phyloP scores from a whole-genome alignment of 2,113 vertebrate species.

The Labeo rohita region DNA sequence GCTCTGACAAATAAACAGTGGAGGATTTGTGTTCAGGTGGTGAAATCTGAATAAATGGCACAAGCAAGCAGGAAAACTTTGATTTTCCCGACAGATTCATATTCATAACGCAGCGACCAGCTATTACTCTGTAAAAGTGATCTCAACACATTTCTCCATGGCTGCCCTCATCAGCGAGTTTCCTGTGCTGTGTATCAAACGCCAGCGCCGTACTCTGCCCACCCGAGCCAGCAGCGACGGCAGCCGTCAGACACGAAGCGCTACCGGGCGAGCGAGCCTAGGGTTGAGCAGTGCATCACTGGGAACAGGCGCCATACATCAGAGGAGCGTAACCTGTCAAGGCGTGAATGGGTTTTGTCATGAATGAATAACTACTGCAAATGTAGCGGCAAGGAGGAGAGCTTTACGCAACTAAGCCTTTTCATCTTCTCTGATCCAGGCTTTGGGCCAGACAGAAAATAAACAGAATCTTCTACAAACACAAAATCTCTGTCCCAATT shows the following conservation, averaged over 20 bases:
- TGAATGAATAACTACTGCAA: conserved; percentile 80
- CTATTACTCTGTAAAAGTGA: conserved; percentile 65
- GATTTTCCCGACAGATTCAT: conserved; percentile 70
- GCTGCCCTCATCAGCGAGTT: conserved; percentile 70
- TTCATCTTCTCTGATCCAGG: conserved; percentile 74
- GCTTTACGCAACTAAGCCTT: conserved; percentile 73
- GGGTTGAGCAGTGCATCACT: conserved; percentile 52
- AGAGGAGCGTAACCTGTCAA: conserved; percentile 74
- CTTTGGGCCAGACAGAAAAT: conserved; percentile 66
- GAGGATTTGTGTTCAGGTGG: conserved; percentile 66
- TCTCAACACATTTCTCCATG: conserved; percentile 69
- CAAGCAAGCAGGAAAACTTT: conserved; percentile 56
- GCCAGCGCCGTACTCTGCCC: conserved; percentile 39
- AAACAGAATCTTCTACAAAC: conserved; percentile 64
- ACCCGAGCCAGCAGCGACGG: conserved; percentile 23
- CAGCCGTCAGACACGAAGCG: conserved; percentile 43
- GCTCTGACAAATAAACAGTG: conserved; percentile 64
- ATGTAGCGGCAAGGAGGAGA: conserved; percentile 67
- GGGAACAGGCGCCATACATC: conserved; percentile 76
- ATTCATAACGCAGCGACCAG: conserved; percentile 63
- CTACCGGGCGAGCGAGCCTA: conserved; percentile 25
- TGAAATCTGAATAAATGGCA: conserved; percentile 72
- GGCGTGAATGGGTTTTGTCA: conserved; percentile 80
- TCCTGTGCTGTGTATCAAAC: conserved; percentile 72
- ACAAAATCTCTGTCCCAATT: conserved; percentile 29